Evolutionary conservation across 2,797 vertebrate species (phyloP), one percentile per base, ranked within the genome.

Genomic region (Taenioides sp.): DNA sequence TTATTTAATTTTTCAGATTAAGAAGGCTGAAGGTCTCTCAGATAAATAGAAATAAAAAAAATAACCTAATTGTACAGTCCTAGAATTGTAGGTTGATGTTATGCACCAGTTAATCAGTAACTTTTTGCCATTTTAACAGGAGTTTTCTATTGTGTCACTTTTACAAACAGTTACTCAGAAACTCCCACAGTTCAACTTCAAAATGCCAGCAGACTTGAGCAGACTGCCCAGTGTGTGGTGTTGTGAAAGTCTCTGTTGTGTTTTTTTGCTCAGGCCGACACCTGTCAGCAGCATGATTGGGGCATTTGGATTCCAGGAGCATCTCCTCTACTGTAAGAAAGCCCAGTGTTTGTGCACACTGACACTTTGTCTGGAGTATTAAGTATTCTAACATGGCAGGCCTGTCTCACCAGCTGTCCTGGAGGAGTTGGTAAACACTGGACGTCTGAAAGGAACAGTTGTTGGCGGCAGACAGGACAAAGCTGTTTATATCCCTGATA

Each of bases 281-380:
- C 88, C 95, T 70, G 86, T 99, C 84, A 97, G 86, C 93, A 95
- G 86, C 84, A 91, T 98, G 90, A 95, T 99, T 31, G 93, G 92
- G 87, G 89, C 94, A 0, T 96, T 96, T 68, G 96, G 96, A 83
- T 97, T 98, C 87, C 97, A 98, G 77, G 97, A 99, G 67, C 96
- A 98, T 88, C 95, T 99, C 66, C 93, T 99, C 74, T 98, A 99
- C 84, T 96, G 98, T 99, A 92, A 97, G 97, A 91, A 91, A 81
- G 9, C 43, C 17, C 20, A 34, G 40, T 59, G 0, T 34, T 23
- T 61, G 2, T 20, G 62, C 22, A 49, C 23, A 27, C 37, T 64
- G 62, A 64, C 37, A 64, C 37, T 64, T 47, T 64, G 37, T 64
- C 62, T 64, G 37, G 62, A 34, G 47, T 55, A 55, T 49, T 14